Conservation (phyloP, 2,113 vertebrate species). For the Xiphias gladius region DNA sequence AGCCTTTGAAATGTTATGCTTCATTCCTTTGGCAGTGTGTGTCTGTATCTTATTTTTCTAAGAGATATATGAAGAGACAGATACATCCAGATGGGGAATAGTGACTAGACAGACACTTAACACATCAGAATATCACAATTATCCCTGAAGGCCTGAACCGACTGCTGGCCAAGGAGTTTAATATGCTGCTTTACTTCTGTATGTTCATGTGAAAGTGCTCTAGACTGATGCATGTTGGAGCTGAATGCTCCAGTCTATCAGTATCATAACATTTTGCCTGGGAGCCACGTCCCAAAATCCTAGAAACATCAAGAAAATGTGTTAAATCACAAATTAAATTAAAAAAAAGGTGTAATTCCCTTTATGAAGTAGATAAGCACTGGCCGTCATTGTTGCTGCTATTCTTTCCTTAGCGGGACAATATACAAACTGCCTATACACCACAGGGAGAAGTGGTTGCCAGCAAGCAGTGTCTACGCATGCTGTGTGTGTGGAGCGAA, state of each 20-base stretch:
- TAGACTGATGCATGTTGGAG: not conserved
- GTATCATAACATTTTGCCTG: slow-evolving; percentile 7
- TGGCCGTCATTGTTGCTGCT: not conserved
- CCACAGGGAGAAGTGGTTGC: slow-evolving; percentile 22
- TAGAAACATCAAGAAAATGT: slow-evolving; percentile 27
- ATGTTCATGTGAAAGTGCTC: not conserved
- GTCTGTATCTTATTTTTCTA: not conserved
- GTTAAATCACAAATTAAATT: slow-evolving; percentile 58
- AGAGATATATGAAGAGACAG: not conserved
- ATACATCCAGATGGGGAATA: slow-evolving; percentile 10
- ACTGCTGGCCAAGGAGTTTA: not conserved
- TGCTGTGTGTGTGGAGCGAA: slow-evolving; percentile 27
- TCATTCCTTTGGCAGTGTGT: not conserved
- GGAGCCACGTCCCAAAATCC: slow-evolving; percentile 8
- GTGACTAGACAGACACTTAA: not conserved
- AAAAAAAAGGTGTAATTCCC: slow-evolving; percentile 27
- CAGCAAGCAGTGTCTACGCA: slow-evolving; percentile 32
- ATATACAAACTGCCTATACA: slow-evolving; percentile 13
- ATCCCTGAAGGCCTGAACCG: not conserved
- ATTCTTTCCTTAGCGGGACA: not conserved
- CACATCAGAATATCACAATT: not conserved
- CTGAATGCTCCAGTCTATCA: slow-evolving; percentile 9
- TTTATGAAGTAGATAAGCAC: slow-evolving; percentile 1
- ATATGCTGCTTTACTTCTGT: not conserved
- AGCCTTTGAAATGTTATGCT: not conserved